Conservation (phyloP, 2,888 invertebrate genomes). For the Lucinisca nassula region DNA sequence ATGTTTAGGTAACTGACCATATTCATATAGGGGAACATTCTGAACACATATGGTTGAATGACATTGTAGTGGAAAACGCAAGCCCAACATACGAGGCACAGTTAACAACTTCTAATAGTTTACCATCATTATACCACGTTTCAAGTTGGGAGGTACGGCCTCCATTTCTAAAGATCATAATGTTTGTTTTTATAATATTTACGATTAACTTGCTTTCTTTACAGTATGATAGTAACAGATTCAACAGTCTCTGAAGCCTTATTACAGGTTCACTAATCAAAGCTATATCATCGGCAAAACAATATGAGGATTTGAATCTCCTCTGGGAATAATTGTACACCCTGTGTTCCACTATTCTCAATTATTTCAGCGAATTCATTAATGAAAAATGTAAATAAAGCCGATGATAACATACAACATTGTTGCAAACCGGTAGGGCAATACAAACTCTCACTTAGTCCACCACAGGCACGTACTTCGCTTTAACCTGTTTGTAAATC, state of each 20-base stretch:
- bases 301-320: slow-evolving; percentile 22
- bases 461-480: slow-evolving; percentile 15
- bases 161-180: slow-evolving; percentile 50
- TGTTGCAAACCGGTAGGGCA: slow-evolving; percentile 36
- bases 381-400: slow-evolving; percentile 34
- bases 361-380: too few relatives aligned
- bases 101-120: slow-evolving; percentile 2
- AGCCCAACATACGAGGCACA: slow-evolving; percentile 46
- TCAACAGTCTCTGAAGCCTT: slow-evolving; percentile 49
- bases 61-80: background rate
- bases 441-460: background rate
- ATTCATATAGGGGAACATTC: background rate
- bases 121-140: slow-evolving; percentile 31
- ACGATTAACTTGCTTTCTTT: slow-evolving; percentile 26
- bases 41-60: background rate
- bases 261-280: slow-evolving; percentile 42
- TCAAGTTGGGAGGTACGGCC: slow-evolving; percentile 36
- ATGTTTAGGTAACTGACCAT: background rate
- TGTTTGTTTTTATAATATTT: slow-evolving; percentile 48
- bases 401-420: slow-evolving; percentile 29
- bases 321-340: slow-evolving; percentile 12
- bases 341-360: slow-evolving; percentile 6
- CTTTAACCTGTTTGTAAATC: slow-evolving; percentile 27
- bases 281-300: slow-evolving; percentile 60
- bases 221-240: slow-evolving; percentile 50